phyloP scores from a whole-genome alignment of 2,797 vertebrate genomes.

The Semotilus atromaculatus region DNA sequence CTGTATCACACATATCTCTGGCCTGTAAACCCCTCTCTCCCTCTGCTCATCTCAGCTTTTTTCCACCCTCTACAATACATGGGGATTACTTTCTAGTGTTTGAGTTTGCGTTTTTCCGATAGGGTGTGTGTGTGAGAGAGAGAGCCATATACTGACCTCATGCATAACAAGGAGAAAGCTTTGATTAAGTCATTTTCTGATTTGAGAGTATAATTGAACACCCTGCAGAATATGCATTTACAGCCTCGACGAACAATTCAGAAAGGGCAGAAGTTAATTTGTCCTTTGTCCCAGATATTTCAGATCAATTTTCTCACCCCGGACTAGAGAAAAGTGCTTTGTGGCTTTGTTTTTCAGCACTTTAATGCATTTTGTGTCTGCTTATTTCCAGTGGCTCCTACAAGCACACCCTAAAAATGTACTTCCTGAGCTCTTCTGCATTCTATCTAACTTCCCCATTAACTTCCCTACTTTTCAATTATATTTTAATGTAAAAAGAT shows the following conservation, averaged over 20 bases:
- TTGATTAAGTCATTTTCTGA: slow-evolving; percentile 72
- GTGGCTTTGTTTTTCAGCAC: slow-evolving; percentile 12
- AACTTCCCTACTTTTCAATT: neutral
- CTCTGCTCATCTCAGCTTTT: slow-evolving; percentile 19
- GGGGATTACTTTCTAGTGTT: slow-evolving; percentile 37
- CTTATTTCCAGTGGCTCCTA: neutral
- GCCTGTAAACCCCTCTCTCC: slow-evolving; percentile 34
- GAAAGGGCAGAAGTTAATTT: slow-evolving; percentile 66
- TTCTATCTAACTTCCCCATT: neutral
- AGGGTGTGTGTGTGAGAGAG: neutral
- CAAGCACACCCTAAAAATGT: neutral
- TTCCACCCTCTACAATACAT: slow-evolving; percentile 31
- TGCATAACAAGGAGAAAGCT: slow-evolving; percentile 66
- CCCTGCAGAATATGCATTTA: slow-evolving; percentile 70
- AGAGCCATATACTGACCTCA: slow-evolving; percentile 60
- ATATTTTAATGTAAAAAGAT: slow-evolving; percentile 3
- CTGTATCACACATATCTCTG: slow-evolving; percentile 30
- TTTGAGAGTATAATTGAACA: slow-evolving; percentile 75
- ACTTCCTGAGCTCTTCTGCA: neutral
- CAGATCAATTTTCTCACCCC: slow-evolving; percentile 13
- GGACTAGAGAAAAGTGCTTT: neutral
- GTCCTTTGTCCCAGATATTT: slow-evolving; percentile 56
- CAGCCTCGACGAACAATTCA: slow-evolving; percentile 62
- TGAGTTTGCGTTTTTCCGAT: slow-evolving; percentile 40
- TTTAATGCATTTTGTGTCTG: neutral